A percentile compares a stretch with the other conserved stretches of the same genome.
phyloP scores from a whole-genome alignment of 2,113 vertebrate genomes.

The Pedionomus torquatus region DNA sequence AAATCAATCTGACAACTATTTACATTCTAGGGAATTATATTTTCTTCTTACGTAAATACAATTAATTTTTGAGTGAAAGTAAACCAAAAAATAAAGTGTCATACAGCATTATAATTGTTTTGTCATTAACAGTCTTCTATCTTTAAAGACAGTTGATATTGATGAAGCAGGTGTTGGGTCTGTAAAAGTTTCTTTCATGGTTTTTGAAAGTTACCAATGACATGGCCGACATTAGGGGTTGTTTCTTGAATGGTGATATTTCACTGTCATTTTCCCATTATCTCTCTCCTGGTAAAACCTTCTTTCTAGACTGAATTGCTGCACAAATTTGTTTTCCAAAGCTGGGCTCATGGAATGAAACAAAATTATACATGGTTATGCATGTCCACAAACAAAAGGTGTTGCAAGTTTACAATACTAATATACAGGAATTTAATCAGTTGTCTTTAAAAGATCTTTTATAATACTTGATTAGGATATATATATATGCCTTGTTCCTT shows the following conservation, averaged over 20 bases:
- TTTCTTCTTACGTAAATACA: not conserved
- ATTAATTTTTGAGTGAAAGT: not conserved
- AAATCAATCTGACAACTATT: not conserved
- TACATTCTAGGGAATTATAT: not conserved
- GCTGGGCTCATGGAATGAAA: not conserved
- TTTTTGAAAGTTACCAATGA: not conserved
- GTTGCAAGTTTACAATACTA: not conserved
- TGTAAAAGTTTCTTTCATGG: not conserved
- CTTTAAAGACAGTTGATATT: not conserved
- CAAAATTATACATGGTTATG: not conserved
- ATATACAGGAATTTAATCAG: not conserved
- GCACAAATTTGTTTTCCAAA: not conserved
- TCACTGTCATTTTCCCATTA: not conserved
- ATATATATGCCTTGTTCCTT: not conserved
- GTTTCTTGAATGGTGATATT: not conserved
- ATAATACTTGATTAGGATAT: not conserved
- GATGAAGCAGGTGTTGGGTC: not conserved
- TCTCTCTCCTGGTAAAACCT: not conserved
- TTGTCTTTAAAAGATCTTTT: not conserved
- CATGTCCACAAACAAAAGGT: not conserved
- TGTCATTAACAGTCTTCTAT: not conserved
- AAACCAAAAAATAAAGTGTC: fast-evolving
- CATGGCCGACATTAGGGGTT: fast-evolving
- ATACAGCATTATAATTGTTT: not conserved
- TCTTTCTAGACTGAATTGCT: not conserved